Base-by-base conservation (phyloP, 2,797 vertebrate species). In the Platyrinchus mystaceus region DNA sequence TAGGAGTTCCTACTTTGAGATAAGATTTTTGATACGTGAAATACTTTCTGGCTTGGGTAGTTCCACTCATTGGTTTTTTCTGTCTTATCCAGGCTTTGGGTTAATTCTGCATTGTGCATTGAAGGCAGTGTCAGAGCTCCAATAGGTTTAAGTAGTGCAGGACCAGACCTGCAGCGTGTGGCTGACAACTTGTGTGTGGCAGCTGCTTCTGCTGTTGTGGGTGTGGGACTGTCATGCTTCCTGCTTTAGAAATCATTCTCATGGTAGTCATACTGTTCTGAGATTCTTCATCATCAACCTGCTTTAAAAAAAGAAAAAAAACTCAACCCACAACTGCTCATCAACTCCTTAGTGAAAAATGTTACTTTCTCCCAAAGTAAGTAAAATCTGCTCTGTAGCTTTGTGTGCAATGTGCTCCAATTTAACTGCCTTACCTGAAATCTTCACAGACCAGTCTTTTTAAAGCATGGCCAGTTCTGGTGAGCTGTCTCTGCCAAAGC, bases 191-290 rank as follows among this genome's bases (percentile, higher is more conserved):
- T 84, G 89, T 41, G n/a, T 93, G 95, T 94, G 83, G 91, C 94
- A 95, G 95, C 95, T 97, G 91, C 94, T 97, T 87, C 58, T 93
- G 87, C 92, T 95, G 79, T 27, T 69, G 96, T 94, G 95, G 94
- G 94, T 89, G 93, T 96, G 95, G 91, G 87, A 67, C 91, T 95
- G 93, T 94, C 94, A 90, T 95, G 91, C 89, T 95, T 93, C 94
- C 84, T 96, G 94, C 89, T 95, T 96, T 94, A 95, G 91, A 93
- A 96, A 86, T 94, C 92, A 69, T 91, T 91, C 93, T 94, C 91
- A 93, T 96, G 95, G 93, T 94, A 96, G 91, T 95, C 94, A 96
- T 92, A 82, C 92, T 95, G 91, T 43, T 94, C 91, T 76, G 91
- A 93, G 87, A 88, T 83, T 83, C 87, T 93, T 89, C 58, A 89